These are phyloP conservation scores for Pyralis farinalis DNA, from an alignment of 2,888 invertebrate species.

Conservation along the genomic window DNA sequence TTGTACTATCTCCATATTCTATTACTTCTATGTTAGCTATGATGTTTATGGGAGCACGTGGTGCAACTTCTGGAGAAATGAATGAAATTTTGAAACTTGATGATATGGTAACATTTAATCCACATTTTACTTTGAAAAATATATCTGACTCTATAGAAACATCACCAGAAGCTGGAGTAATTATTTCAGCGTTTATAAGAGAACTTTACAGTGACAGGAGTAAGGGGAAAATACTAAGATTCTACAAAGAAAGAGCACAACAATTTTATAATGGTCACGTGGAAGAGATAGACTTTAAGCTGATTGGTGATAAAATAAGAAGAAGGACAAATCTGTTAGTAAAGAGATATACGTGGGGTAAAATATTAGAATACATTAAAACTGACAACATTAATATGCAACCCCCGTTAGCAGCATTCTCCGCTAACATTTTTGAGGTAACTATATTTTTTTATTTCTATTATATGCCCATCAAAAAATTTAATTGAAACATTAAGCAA, in stretches of 20 bases:
- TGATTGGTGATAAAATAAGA: slow-evolving; percentile 91
- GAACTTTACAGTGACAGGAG: slow-evolving; percentile 91
- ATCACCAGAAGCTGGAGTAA: slow-evolving; percentile 85
- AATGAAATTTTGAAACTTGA: slow-evolving; percentile 92
- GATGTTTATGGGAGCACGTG: slow-evolving; percentile 93
- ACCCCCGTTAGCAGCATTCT: slow-evolving; percentile 89
- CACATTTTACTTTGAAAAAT: slow-evolving; percentile 92
- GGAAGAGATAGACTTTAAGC: slow-evolving; percentile 91
- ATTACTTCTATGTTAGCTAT: slow-evolving; percentile 93
- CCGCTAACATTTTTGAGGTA: slow-evolving; percentile 90
- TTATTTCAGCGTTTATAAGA: slow-evolving; percentile 89
- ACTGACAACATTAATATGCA: slow-evolving; percentile 86
- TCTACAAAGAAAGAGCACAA: slow-evolving; percentile 93
- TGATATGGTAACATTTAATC: slow-evolving; percentile 94
- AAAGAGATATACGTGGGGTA: slow-evolving; percentile 89
- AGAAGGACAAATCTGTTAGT: slow-evolving; percentile 90
- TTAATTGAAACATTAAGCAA: too few species aligned
- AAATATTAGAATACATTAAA: slow-evolving; percentile 88
- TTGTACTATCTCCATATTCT: slow-evolving; percentile 92
- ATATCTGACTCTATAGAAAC: slow-evolving; percentile 90
- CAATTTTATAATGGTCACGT: slow-evolving; percentile 94
- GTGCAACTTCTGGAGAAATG: slow-evolving; percentile 94
- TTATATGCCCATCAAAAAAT: too few species aligned
- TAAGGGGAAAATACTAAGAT: slow-evolving; percentile 90
- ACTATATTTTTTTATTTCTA: too few species aligned